Conservation (phyloP, 2,113 vertebrate species). For the Ageneiosus marmoratus region DNA sequence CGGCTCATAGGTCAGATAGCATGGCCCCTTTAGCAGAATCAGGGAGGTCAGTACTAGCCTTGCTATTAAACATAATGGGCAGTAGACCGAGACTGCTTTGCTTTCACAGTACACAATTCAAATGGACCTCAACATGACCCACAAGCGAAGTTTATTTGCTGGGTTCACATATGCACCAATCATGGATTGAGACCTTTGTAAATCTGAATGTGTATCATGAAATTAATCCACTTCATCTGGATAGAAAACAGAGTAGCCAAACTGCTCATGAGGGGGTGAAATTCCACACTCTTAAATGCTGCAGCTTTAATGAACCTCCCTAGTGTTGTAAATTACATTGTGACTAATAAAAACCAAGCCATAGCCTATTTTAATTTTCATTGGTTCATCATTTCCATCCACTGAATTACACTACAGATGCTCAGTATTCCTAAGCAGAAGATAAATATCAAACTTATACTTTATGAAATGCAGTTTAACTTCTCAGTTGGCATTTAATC, state of each 20-base stretch:
- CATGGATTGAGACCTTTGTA: neutral
- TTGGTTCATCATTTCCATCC: neutral
- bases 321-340: neutral
- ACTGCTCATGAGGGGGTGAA: neutral
- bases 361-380: neutral
- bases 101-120: neutral
- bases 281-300: neutral
- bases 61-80: neutral
- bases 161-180: neutral
- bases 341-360: neutral
- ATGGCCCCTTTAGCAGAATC: too few relatives aligned
- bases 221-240: neutral
- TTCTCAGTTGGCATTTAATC: neutral
- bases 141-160: neutral
- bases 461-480: neutral
- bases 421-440: neutral
- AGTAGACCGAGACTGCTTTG: neutral
- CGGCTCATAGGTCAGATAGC: too few relatives aligned
- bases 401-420: neutral
- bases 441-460: neutral
- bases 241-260: too few relatives aligned
- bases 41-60: too few relatives aligned
- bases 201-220: neutral
- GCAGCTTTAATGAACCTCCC: neutral
- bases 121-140: neutral